Evolutionary conservation across 2,113 vertebrate genomes (phyloP).

Genomic region (Pedionomus torquatus): DNA sequence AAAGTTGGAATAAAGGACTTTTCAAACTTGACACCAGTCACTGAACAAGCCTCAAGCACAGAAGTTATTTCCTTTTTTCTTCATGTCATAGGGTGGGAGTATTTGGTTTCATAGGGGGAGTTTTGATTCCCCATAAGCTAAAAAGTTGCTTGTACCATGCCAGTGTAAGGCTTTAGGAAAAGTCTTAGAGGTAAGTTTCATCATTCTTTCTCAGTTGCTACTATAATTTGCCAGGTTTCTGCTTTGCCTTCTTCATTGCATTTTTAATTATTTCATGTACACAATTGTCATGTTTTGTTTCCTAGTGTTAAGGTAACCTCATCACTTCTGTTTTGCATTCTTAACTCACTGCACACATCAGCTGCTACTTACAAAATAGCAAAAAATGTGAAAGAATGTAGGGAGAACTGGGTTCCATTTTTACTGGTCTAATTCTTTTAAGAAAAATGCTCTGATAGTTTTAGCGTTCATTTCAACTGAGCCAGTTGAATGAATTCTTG

Average conservation of each 20-base stretch:
- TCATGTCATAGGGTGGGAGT: neutral
- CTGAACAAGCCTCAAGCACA: neutral
- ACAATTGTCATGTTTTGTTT: neutral
- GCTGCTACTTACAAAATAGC: neutral
- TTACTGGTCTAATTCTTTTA: neutral
- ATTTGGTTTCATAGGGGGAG: neutral
- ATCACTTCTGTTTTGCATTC: neutral
- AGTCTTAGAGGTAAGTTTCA: neutral
- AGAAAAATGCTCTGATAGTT: neutral
- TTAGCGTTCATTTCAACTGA: neutral
- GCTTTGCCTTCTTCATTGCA: neutral
- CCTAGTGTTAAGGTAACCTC: neutral
- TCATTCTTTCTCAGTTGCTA: neutral
- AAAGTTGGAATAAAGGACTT: neutral
- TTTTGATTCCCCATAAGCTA: neutral
- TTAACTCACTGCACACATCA: neutral
- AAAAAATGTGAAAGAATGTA: neutral
- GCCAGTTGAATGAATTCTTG: neutral
- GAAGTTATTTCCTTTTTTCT: neutral
- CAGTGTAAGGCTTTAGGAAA: neutral
- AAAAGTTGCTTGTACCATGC: neutral
- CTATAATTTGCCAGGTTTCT: neutral
- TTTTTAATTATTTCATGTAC: neutral
- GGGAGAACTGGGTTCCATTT: neutral
- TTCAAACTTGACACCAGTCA: neutral